Evolutionary conservation across 2,888 invertebrate species (phyloP).

Genomic region (Merodon equestris): DNA sequence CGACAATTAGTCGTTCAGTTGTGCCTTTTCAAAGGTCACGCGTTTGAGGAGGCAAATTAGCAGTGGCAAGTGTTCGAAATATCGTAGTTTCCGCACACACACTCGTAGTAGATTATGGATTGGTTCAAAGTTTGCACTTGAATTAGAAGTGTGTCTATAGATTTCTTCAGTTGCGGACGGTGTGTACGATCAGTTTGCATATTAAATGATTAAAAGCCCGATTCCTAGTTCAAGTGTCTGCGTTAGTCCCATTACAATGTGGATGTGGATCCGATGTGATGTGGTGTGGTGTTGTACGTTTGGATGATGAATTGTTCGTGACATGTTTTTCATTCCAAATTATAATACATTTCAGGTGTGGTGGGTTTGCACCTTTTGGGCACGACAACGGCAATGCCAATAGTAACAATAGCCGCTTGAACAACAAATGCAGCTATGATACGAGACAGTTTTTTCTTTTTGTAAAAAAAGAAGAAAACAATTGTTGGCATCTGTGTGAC

Average conservation of each 20-base stretch:
- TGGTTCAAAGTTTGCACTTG: constrained; percentile 30
- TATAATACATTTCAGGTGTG: constrained; percentile 54
- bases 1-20: constrained; percentile 41
- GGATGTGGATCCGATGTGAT: not conserved
- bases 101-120: constrained; percentile 12
- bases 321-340: constrained; percentile 54
- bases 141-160: constrained; percentile 32
- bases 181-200: constrained; percentile 39
- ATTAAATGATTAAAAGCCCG: constrained; percentile 41
- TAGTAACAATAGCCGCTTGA: too few relatives aligned
- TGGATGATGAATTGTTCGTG: constrained; percentile 54
- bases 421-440: too few relatives aligned
- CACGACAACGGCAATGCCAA: constrained; percentile 35
- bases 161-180: constrained; percentile 12
- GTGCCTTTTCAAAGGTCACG: constrained; percentile 47
- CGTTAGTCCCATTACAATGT: too few relatives aligned
- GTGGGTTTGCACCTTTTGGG: constrained; percentile 56
- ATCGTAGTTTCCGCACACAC: constrained; percentile 13
- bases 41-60: constrained; percentile 19
- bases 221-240: constrained; percentile 17
- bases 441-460: constrained; percentile 34
- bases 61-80: constrained; percentile 43
- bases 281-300: constrained; percentile 8
- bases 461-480: constrained; percentile 24
- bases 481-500: constrained; percentile 45